These are phyloP conservation scores for Pseudococcus jackbeardsleyi DNA, from an alignment of 2,888 invertebrate species.

Conservation along the genomic window DNA sequence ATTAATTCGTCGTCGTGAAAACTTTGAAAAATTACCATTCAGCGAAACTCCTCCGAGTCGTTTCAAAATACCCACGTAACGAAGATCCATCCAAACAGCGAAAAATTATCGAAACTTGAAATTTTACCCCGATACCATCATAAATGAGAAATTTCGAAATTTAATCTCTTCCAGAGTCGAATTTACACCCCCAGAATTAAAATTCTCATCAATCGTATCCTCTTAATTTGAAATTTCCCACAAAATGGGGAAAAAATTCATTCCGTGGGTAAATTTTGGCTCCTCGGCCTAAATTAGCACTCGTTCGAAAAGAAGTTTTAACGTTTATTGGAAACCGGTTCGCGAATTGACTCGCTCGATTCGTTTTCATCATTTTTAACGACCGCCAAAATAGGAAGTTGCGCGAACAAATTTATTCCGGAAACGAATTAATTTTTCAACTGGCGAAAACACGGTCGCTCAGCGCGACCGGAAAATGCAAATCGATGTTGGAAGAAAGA, in stretches of 20 bases:
- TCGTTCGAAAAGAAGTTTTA: neutral
- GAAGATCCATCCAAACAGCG: neutral
- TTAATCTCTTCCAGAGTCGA: neutral
- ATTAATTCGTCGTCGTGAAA: neutral
- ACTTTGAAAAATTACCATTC: neutral
- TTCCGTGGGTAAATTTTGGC: neutral
- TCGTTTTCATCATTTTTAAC: conserved; percentile 28
- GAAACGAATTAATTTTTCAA: conserved; percentile 37
- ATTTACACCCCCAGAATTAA: neutral
- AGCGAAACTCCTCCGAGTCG: neutral
- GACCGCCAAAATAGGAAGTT: conserved; percentile 22
- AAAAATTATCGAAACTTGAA: neutral
- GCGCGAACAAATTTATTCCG: conserved; percentile 29
- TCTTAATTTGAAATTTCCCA: neutral
- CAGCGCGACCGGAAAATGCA: neutral
- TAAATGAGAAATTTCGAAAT: neutral
- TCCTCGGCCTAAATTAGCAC: too few relatives aligned
- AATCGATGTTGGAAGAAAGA: neutral
- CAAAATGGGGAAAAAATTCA: neutral
- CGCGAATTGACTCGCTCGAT: neutral
- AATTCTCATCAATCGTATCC: too few relatives aligned
- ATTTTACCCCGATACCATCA: neutral
- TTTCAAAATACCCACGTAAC: neutral
- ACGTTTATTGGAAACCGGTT: conserved; percentile 29
- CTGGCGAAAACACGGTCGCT: neutral